These are phyloP conservation scores for Melinaea menophilus DNA, from an alignment of 2,888 invertebrate genomes.

Conservation along the genomic window DNA sequence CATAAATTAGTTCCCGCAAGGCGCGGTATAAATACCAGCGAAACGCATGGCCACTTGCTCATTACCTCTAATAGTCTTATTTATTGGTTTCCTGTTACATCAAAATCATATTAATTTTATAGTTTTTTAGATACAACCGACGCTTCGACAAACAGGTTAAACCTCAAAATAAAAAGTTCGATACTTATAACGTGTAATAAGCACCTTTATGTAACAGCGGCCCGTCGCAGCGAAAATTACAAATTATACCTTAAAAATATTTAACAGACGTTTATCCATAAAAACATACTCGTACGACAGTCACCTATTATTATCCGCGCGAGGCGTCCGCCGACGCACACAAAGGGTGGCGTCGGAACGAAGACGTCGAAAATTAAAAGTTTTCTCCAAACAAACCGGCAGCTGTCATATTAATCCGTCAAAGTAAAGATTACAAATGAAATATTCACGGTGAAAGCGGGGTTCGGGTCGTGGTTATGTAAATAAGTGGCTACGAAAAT, in stretches of 20 bases:
- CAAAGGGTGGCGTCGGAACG: conserved; percentile 62
- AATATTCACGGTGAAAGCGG: conserved; percentile 78
- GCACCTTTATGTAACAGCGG: conserved; percentile 50
- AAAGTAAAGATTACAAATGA: conserved; percentile 77
- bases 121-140: conserved; percentile 1
- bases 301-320: conserved; percentile 69
- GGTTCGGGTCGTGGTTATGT: conserved; percentile 74
- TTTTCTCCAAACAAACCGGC: conserved; percentile 74
- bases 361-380: conserved; percentile 75
- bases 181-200: conserved; percentile 63
- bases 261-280: conserved; percentile 64
- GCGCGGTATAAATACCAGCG: conserved; percentile 73
- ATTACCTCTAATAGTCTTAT: conserved; percentile 73
- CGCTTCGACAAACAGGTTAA: neutral
- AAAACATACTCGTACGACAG: conserved; percentile 66
- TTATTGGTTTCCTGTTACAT: conserved; percentile 62
- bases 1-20: conserved; percentile 77
- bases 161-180: conserved; percentile 32
- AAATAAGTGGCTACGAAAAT: conserved; percentile 78
- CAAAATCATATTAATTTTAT: conserved; percentile 16
- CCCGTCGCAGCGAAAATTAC: conserved; percentile 56
- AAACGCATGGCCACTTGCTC: conserved; percentile 65
- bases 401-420: conserved; percentile 77
- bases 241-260: conserved; percentile 65
- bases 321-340: conserved; percentile 63